Base-by-base conservation (phyloP, 1,140 invertebrate genomes). In the Wasmannia auropunctata region DNA sequence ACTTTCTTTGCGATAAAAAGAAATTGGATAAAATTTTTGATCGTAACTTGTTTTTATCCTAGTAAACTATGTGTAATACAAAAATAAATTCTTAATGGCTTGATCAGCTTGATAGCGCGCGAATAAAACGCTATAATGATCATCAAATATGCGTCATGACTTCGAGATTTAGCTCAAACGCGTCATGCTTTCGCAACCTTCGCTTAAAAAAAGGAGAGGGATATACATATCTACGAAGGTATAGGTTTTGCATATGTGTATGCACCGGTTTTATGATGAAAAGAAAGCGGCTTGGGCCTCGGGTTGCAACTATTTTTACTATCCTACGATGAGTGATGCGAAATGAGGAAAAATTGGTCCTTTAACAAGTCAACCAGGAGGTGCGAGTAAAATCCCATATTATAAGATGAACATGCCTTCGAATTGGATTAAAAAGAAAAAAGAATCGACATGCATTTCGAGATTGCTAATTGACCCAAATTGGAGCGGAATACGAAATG, bases 81-180 rank as follows among this genome's bases (percentile, higher is more conserved):
- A 67, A 8, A 67, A 67, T 67, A 51, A 14, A 67, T 34, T 49
- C 28, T 34, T 54, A 54, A 65, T 37, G 19, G 8, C 8, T 51
- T 54, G 19, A 80, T 80, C 31, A 67, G 46, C 34, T 37, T 25
- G 22, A 67, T 25, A 43, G 62, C 11, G 40, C 11, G 40, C 19
- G 56, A 60, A 58, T 60, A 43, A 60, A 77, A 77, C 49, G 46
- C 49, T 74, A 22, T 56, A 14, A 58, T 76, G 16, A 76, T 60
- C 22, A 40, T 62, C 16, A 31, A 31, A 60, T 60, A 77, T 14
- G 25, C 31, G 28, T 37, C 76, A 65, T 79, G 8, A 37, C n/a
- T 49, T 79, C 8, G 22, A 40, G n/a, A 37, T 79, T 79, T 67
- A 65, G 8, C 60, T 25, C 28, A 19, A 54, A 4, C 31, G 62